phyloP scores from a whole-genome alignment of 2,797 vertebrate species.

The Eulemur albifrons region DNA sequence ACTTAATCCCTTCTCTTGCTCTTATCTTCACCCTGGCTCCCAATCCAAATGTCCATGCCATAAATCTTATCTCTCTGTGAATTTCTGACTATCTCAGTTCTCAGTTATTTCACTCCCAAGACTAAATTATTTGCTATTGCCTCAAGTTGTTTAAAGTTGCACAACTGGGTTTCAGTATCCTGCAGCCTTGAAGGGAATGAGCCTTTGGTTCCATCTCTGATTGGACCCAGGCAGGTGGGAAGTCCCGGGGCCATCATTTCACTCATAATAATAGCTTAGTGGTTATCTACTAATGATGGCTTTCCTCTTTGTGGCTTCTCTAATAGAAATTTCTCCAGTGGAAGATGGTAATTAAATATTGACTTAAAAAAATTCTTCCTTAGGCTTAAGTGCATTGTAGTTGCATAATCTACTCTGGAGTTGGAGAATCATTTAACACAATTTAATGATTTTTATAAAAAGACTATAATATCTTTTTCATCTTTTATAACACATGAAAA shows the following conservation, averaged over 20 bases:
- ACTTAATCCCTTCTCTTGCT: neutral
- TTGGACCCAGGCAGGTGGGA: neutral
- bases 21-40: neutral
- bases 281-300: neutral
- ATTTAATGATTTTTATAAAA: neutral
- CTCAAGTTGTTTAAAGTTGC: neutral
- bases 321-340: neutral
- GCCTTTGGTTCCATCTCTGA: neutral
- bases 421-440: neutral
- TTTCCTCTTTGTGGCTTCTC: neutral
- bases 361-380: neutral
- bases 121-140: neutral
- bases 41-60: neutral
- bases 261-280: neutral
- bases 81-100: neutral
- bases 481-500: neutral
- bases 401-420: neutral
- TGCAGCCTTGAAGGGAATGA: neutral
- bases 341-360: constrained; percentile 16
- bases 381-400: neutral
- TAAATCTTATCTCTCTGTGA: neutral
- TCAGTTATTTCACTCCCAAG: neutral
- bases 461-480: neutral
- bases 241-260: neutral
- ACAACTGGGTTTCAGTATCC: neutral